phyloP scores from a whole-genome alignment of 1,140 invertebrate genomes.

The Uloborus diversus region DNA sequence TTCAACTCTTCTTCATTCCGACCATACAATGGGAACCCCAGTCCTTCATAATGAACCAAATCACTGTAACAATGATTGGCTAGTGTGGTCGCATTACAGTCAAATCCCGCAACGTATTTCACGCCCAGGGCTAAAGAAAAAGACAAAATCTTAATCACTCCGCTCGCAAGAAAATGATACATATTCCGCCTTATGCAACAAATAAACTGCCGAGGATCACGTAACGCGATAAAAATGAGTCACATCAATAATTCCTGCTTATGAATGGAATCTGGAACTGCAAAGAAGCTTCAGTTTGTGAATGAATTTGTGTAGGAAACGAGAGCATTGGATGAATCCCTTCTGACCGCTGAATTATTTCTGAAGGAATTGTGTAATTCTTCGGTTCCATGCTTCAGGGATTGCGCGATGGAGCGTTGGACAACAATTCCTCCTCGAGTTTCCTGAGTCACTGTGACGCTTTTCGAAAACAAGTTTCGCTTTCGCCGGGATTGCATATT shows the following conservation, averaged over 20 bases:
- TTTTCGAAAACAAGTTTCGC: not conserved
- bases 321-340: no score
- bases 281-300: not conserved
- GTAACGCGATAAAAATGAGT: not conserved
- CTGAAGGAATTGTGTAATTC: not conserved
- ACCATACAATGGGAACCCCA: constrained; percentile 19
- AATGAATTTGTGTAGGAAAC: not conserved
- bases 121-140: not conserved
- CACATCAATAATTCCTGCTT: no score
- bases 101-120: not conserved
- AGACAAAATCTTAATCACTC: not conserved
- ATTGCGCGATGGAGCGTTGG: constrained; percentile 4
- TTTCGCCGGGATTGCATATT: no score
- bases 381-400: constrained; percentile 1
- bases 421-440: not conserved
- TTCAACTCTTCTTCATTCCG: constrained; percentile 5
- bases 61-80: not conserved
- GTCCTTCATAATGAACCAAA: constrained; percentile 25
- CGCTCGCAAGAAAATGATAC: not conserved
- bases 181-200: not conserved
- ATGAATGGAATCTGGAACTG: not conserved
- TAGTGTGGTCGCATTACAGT: not conserved
- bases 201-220: not conserved
- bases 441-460: not conserved
- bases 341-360: no score